Conservation (phyloP, 2,113 vertebrate genomes). For the Archilochus colubris region DNA sequence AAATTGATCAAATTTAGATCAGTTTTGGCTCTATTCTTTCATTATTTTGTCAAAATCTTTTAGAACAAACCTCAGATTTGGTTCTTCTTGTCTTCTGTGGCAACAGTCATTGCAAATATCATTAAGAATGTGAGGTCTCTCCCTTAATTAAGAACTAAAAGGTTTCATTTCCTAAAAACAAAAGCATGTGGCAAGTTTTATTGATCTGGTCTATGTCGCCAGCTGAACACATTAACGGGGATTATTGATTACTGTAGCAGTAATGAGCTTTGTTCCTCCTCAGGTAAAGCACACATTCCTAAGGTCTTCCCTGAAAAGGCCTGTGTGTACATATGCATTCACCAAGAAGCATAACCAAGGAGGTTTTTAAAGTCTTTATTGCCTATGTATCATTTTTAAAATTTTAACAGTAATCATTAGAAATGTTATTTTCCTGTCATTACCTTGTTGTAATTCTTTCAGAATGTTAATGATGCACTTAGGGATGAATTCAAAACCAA, state of each 20-base stretch:
- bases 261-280: slow-evolving; percentile 74
- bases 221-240: slow-evolving; percentile 79
- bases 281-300: slow-evolving; percentile 64
- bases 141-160: slow-evolving; percentile 85
- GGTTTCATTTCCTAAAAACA: slow-evolving; percentile 82
- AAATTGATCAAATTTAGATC: slow-evolving; percentile 35
- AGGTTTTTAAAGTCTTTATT: slow-evolving; percentile 50
- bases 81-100: slow-evolving; percentile 62
- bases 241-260: slow-evolving; percentile 74
- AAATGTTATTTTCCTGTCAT: slow-evolving; percentile 71
- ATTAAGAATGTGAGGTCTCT: slow-evolving; percentile 78
- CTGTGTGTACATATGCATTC: not conserved
- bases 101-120: slow-evolving; percentile 73
- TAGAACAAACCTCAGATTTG: slow-evolving; percentile 55
- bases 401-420: slow-evolving; percentile 60
- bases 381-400: slow-evolving; percentile 33
- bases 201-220: slow-evolving; percentile 79
- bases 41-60: slow-evolving; percentile 34
- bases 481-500: slow-evolving; percentile 47
- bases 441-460: slow-evolving; percentile 62
- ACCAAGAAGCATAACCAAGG: not conserved
- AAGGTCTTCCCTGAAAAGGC: slow-evolving; percentile 17
- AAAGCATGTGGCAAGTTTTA: slow-evolving; percentile 81
- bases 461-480: slow-evolving; percentile 66
- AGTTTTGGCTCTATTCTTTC: slow-evolving; percentile 18